Conservation (phyloP, 2,113 vertebrate species). For the Amphiprion percula region DNA sequence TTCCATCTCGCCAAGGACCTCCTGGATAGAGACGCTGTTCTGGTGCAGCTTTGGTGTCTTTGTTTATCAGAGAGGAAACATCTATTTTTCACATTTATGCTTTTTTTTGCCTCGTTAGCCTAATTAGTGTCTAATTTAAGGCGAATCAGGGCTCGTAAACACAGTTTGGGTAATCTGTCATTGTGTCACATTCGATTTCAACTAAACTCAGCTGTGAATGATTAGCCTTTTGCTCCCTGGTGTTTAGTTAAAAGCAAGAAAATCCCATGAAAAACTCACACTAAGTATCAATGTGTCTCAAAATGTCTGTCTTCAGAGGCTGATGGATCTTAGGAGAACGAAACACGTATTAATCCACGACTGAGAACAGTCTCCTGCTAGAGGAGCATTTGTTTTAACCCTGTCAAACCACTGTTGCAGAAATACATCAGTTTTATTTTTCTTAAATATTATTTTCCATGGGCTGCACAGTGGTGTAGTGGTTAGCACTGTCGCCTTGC, state of each 20-base stretch:
- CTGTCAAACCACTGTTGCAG: too few species aligned
- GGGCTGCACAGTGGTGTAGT: too few species aligned
- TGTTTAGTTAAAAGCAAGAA: conserved; percentile 4
- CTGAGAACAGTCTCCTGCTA: too few species aligned
- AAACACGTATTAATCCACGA: background rate
- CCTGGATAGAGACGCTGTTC: background rate
- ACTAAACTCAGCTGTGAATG: background rate
- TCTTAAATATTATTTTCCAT: too few species aligned
- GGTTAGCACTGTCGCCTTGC: too few species aligned
- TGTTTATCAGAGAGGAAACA: conserved; percentile 21
- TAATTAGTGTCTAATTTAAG: conserved; percentile 31
- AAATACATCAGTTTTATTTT: too few species aligned
- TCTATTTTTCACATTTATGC: conserved; percentile 14
- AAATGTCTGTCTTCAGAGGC: too few species aligned
- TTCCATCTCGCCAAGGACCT: background rate
- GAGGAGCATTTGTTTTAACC: too few species aligned
- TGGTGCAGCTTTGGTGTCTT: conserved; percentile 20
- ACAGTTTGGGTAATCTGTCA: background rate
- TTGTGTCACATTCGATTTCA: conserved; percentile 7
- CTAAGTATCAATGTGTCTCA: too few species aligned
- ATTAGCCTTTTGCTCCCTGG: background rate
- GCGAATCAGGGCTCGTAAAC: conserved; percentile 14
- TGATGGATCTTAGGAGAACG: too few species aligned
- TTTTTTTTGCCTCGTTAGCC: conserved; percentile 5
- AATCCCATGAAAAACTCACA: background rate